phyloP scores from a whole-genome alignment of 2,113 vertebrate species.

The Cinclus mexicanus region DNA sequence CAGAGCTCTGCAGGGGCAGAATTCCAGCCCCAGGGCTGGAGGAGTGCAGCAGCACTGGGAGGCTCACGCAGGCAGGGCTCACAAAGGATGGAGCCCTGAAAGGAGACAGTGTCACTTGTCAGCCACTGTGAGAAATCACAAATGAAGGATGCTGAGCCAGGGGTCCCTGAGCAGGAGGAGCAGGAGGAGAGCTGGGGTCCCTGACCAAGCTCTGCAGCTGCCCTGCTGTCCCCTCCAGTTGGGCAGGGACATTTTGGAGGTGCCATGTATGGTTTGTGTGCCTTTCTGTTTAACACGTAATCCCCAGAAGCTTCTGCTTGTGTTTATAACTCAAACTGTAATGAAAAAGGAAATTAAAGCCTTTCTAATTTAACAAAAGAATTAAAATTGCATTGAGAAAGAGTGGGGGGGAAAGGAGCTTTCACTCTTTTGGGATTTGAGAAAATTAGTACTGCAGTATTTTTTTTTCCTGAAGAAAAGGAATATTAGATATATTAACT shows the following conservation, averaged over 20 bases:
- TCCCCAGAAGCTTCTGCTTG: background rate
- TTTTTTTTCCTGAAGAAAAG: constrained; percentile 9
- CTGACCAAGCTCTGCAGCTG: background rate
- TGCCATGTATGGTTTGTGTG: accelerated
- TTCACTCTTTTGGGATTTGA: constrained; percentile 7
- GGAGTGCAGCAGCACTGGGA: background rate
- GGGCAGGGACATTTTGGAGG: background rate
- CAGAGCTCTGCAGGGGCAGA: accelerated
- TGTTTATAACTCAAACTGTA: constrained; percentile 38
- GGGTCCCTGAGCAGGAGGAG: background rate
- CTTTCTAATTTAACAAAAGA: constrained; percentile 45
- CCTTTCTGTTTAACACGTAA: background rate
- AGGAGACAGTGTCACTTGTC: background rate
- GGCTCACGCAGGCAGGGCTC: background rate
- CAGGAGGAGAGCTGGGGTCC: accelerated
- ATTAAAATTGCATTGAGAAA: background rate
- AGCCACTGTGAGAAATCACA: background rate
- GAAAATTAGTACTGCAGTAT: constrained; percentile 29
- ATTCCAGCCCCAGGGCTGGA: background rate
- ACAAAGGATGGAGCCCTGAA: accelerated
- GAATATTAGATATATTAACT: background rate
- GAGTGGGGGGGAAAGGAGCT: background rate
- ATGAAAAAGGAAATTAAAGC: constrained; percentile 44
- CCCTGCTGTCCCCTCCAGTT: background rate
- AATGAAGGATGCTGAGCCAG: background rate